phyloP scores from a whole-genome alignment of 1,140 invertebrate species.

The Aphaenogaster rudis region DNA sequence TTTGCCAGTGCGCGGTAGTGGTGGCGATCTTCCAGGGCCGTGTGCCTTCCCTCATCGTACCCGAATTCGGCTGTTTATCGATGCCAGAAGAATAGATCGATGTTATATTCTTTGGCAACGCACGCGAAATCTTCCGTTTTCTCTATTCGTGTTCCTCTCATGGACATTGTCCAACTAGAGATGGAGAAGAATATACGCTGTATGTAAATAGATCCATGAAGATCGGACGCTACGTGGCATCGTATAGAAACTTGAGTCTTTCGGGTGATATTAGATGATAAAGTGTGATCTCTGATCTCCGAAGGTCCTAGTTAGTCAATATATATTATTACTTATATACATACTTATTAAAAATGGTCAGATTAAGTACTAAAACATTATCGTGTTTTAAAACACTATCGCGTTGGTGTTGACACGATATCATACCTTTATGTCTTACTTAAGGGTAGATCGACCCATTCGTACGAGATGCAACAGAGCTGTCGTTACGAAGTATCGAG shows the following conservation, averaged over 20 bases:
- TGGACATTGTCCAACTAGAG: background rate
- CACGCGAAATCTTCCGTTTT: background rate
- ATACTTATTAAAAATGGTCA: background rate
- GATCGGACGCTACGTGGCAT: background rate
- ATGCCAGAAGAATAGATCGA: background rate
- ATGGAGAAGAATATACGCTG: background rate
- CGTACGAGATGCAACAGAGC: background rate
- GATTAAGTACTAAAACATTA: background rate
- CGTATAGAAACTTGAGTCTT: background rate
- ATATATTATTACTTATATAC: background rate
- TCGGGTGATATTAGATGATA: background rate
- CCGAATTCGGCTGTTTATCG: background rate
- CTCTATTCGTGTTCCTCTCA: background rate
- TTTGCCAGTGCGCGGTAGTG: slow-evolving; percentile 65
- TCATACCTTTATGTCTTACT: background rate
- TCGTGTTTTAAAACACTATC: background rate
- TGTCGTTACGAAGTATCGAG: slow-evolving; percentile 14
- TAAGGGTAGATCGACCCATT: background rate
- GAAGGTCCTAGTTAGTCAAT: background rate
- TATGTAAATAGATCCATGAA: background rate
- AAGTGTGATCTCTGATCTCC: background rate
- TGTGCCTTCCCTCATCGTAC: background rate
- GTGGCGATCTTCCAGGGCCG: slow-evolving; percentile 58
- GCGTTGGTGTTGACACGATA: background rate
- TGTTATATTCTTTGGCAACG: background rate